Conservation (phyloP, 2,888 invertebrate genomes). For the Leptogaster cylindrica region DNA sequence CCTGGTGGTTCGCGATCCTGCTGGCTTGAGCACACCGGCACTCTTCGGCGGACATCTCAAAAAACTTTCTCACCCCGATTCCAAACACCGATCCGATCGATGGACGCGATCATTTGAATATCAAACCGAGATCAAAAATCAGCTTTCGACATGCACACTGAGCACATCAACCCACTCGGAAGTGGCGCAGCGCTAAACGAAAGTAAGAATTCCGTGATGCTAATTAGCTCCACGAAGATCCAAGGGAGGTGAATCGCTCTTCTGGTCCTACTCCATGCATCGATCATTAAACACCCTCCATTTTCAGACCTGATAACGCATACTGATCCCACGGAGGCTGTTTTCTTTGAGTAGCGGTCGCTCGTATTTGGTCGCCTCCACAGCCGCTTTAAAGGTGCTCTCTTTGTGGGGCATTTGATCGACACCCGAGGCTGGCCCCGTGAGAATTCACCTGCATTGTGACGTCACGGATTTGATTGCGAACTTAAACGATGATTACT, state of each 20-base stretch:
- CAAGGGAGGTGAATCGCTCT: neutral
- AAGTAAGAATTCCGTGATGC: neutral
- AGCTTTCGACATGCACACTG: neutral
- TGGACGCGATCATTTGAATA: neutral
- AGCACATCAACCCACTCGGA: neutral
- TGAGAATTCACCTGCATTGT: neutral
- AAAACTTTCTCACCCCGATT: neutral
- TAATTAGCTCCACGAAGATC: constrained; percentile 10
- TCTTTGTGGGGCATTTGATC: constrained; percentile 12
- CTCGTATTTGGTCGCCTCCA: neutral
- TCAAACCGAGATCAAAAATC: neutral
- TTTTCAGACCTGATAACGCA: neutral
- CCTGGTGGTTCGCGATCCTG: constrained; percentile 4
- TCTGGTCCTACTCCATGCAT: neutral
- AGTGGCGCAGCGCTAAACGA: neutral
- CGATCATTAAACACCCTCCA: neutral
- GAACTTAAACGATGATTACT: neutral
- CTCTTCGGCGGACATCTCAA: constrained; percentile 40
- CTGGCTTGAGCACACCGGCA: constrained; percentile 33
- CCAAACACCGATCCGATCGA: neutral
- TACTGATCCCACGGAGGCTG: neutral
- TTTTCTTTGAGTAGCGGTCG: neutral
- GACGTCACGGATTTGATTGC: neutral
- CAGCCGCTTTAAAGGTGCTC: neutral
- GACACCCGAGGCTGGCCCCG: neutral